Evolutionary conservation across 2,113 vertebrate genomes (phyloP).

Genomic region (Caranx ignobilis): DNA sequence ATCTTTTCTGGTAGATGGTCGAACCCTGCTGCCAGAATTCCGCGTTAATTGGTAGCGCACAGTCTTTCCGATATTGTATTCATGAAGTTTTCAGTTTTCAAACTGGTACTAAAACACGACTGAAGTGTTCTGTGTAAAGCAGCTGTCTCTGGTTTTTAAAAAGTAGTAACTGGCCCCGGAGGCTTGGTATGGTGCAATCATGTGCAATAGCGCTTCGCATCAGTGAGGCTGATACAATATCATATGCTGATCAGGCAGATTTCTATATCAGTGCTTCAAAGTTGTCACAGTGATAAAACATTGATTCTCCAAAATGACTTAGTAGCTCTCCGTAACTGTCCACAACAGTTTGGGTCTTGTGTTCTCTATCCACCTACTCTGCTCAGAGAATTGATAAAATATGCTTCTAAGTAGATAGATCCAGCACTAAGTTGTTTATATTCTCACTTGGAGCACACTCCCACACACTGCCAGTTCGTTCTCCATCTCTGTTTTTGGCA

Average conservation of each 20-base stretch:
- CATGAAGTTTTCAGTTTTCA: not conserved
- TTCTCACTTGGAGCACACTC: conserved; percentile 2
- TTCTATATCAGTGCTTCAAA: conserved; percentile 1
- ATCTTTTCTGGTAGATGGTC: not conserved
- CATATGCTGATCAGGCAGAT: not conserved
- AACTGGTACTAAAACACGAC: not conserved
- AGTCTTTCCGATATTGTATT: not conserved
- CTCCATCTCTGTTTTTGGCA: not conserved
- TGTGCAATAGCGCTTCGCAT: conserved; percentile 5
- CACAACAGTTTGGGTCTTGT: not conserved
- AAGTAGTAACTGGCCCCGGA: not conserved
- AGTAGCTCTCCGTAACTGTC: too few relatives aligned
- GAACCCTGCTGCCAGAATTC: not conserved
- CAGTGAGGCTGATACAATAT: not conserved
- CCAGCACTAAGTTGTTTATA: conserved; percentile 1
- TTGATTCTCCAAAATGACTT: too few relatives aligned
- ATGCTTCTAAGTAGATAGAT: not conserved
- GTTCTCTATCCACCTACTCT: not conserved
- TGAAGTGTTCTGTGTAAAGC: not conserved
- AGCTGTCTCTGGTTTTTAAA: not conserved
- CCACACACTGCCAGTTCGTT: conserved; percentile 20
- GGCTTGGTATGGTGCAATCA: conserved; percentile 21
- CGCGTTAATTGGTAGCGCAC: not conserved
- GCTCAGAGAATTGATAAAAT: not conserved
- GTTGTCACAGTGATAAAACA: not conserved